Conservation (phyloP, 2,113 vertebrate genomes). For the Theropithecus gelada region DNA sequence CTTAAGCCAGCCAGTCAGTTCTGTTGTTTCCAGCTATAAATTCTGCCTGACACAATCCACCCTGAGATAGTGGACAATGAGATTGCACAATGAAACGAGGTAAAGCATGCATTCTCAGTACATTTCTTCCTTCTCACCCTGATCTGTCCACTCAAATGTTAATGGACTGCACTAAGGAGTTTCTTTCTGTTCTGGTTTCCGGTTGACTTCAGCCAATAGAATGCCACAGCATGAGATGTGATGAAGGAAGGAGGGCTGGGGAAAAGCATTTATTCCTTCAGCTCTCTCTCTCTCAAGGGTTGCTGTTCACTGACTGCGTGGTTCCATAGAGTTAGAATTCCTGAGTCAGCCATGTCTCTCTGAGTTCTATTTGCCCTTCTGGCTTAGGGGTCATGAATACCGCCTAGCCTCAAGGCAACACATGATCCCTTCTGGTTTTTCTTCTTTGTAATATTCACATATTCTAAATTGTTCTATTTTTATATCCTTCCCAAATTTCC, state of each 20-base stretch:
- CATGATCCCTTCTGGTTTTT: neutral
- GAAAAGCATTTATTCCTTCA: neutral
- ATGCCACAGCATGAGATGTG: neutral
- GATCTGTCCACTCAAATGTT: neutral
- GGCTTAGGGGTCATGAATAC: neutral
- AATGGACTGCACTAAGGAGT: neutral
- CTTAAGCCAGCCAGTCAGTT: neutral
- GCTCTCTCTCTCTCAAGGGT: neutral
- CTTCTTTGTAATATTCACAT: neutral
- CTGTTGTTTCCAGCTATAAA: neutral
- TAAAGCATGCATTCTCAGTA: neutral
- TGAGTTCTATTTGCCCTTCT: neutral
- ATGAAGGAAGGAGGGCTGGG: neutral
- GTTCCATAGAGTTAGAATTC: neutral
- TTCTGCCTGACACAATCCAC: neutral
- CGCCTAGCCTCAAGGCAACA: neutral
- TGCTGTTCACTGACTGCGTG: neutral
- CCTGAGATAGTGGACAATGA: neutral
- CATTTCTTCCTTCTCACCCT: neutral
- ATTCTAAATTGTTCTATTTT: neutral
- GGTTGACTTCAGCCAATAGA: neutral
- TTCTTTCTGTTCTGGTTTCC: neutral
- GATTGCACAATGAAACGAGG: neutral
- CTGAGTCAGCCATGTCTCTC: neutral
- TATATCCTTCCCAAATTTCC: constrained; percentile 2